Evolutionary conservation across 2,888 invertebrate genomes (phyloP).

Genomic region (Ecliptopera silaceata): DNA sequence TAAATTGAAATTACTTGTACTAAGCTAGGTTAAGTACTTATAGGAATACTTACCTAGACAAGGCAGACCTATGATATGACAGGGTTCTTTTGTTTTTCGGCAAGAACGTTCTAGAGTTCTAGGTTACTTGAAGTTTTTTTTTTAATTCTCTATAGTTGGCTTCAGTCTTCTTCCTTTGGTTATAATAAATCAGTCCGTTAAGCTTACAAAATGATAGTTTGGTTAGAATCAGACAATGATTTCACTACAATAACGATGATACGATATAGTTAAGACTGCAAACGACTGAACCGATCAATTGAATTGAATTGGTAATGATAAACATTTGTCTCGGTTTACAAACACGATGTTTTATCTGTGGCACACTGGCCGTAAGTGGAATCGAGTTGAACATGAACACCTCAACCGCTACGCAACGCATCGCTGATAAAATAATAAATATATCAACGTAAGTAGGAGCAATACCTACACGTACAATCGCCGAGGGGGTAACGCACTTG

Average conservation of each 20-base stretch:
- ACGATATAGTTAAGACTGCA: background rate
- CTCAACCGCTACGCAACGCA: slow-evolving; percentile 48
- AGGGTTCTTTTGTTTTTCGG: no score
- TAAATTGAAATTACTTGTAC: slow-evolving; percentile 27
- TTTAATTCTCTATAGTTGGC: no score
- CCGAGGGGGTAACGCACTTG: slow-evolving; percentile 82
- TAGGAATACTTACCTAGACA: no score
- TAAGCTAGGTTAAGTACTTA: no score
- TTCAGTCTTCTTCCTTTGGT: no score
- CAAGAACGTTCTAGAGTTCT: no score
- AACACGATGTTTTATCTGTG: slow-evolving; percentile 37
- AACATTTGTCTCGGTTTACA: slow-evolving; percentile 40
- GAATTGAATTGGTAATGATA: slow-evolving; percentile 34
- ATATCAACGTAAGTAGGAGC: slow-evolving; percentile 1
- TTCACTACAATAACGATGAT: background rate
- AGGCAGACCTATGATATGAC: no score
- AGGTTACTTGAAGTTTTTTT: no score
- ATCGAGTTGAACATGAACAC: slow-evolving; percentile 36
- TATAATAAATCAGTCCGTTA: no score
- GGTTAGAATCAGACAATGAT: background rate
- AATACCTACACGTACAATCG: slow-evolving; percentile 58
- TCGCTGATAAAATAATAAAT: slow-evolving; percentile 69
- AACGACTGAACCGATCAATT: slow-evolving; percentile 22
- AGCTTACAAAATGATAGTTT: no score
- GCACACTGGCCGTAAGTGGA: slow-evolving; percentile 29